Evolutionary conservation across 2,113 vertebrate species (phyloP).

Genomic region (Mola mola): DNA sequence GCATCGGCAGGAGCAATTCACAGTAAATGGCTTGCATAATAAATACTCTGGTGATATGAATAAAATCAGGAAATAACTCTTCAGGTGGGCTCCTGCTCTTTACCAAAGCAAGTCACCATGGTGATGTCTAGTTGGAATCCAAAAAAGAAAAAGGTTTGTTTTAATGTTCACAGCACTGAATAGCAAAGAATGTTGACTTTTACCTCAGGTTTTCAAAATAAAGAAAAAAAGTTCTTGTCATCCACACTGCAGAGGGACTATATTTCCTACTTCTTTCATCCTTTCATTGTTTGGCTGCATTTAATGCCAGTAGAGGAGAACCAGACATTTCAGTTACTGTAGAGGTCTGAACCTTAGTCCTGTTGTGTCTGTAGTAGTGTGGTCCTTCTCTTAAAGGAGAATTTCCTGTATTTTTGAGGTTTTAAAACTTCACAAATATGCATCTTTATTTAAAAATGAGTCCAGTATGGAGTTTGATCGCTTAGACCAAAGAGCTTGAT

Average conservation of each 20-base stretch:
- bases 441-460: too few relatives aligned
- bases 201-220: neutral
- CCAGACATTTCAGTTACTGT: conserved; percentile 1
- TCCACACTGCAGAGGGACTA: too few relatives aligned
- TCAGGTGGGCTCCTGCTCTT: conserved; percentile 4
- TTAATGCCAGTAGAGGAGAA: neutral
- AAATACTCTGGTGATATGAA: neutral
- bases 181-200: neutral
- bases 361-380: conserved; percentile 13
- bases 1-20: neutral
- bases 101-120: conserved; percentile 15
- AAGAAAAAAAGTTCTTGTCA: too few relatives aligned
- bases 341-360: too few relatives aligned
- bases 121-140: conserved; percentile 6
- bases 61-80: conserved; percentile 10
- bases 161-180: conserved; percentile 3
- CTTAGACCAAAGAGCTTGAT: too few relatives aligned
- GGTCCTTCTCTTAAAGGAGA: neutral
- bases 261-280: neutral
- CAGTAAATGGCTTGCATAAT: neutral
- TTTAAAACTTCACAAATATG: too few relatives aligned
- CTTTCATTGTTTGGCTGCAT: neutral
- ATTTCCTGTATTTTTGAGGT: too few relatives aligned
- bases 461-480: too few relatives aligned
- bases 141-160: conserved; percentile 10